Base-by-base conservation (phyloP, 2,888 invertebrate genomes). In the Hypomecis atomaria region DNA sequence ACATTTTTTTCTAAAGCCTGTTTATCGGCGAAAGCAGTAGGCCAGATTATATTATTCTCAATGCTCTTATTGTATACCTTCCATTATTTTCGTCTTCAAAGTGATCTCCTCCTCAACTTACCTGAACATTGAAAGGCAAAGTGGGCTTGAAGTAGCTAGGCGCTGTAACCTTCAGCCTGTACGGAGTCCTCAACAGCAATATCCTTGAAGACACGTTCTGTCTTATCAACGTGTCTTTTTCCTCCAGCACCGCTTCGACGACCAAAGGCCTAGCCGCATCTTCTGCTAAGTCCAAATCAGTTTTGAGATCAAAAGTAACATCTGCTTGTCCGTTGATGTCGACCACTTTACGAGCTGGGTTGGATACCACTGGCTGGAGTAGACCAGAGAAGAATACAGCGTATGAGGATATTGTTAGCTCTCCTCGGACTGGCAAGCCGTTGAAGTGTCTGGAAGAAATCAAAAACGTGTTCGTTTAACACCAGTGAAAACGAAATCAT, bases 141-240 rank as follows among this genome's bases (percentile, higher is more conserved):
- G 96, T 97, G 0, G 98, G 98, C 84, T 98, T 98, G 88, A 98
- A 99, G 71, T 96, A 96, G 73, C 96, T 96, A 0, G 98, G 96
- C 33, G 96, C 96, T 75, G 96, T 95, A 23, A 98, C 94, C 86
- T 97, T 98, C 6, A 99, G 87, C 62, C 92, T 84, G 59, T 92
- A 92, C 0, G 90, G 90, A 11, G 90, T 88, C 59, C 92, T 79
- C 59, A 95, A 94, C 43, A 98, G 93, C 66, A 96, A 93, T 71
- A 92, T 88, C 64, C 89, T 83, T 1, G 95, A 93, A 0, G 96
- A 94, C 11, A 96, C 95, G 81, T 97, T 97, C 81, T 98, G 97
- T 73, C 96, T 95, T 56, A 98, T 94, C 11, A 96, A 94, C 1
- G 99, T 99, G 71, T 98, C 93, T 60, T 95, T 95, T 91, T 99